Evolutionary conservation across 2,797 vertebrate genomes (phyloP).

Genomic region (Melanotaenia maccullochi): DNA sequence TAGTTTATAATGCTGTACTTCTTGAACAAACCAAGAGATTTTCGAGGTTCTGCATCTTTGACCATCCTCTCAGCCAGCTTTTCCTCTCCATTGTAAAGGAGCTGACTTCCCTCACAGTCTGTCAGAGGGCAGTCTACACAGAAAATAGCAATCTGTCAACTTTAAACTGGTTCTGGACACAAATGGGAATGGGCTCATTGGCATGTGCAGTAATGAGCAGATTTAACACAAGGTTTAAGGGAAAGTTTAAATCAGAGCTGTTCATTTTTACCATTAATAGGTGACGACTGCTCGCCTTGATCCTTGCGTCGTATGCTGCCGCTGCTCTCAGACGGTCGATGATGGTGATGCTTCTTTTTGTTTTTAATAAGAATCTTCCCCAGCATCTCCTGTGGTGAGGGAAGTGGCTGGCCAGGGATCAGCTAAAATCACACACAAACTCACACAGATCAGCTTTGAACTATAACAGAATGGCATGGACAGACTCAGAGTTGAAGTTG

Average conservation of each 20-base stretch:
- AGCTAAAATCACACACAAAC: slow-evolving; percentile 73
- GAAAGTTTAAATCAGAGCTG: not conserved
- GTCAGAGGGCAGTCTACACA: slow-evolving; percentile 76
- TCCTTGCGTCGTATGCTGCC: slow-evolving; percentile 83
- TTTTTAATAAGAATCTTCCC: slow-evolving; percentile 94
- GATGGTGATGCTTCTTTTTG: slow-evolving; percentile 83
- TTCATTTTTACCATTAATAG: slow-evolving; percentile 72
- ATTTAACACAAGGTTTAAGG: not conserved
- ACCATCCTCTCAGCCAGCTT: slow-evolving; percentile 76
- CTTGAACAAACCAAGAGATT: slow-evolving; percentile 85
- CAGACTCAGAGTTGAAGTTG: not conserved
- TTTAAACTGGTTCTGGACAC: not conserved
- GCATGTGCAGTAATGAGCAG: not conserved
- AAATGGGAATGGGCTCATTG: not conserved
- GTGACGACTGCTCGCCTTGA: slow-evolving; percentile 75
- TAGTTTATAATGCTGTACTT: not conserved
- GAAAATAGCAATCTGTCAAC: slow-evolving; percentile 1
- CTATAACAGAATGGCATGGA: not conserved
- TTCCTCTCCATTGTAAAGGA: slow-evolving; percentile 87
- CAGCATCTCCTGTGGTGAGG: slow-evolving; percentile 88
- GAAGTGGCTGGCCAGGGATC: slow-evolving; percentile 80
- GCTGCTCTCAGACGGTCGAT: slow-evolving; percentile 63
- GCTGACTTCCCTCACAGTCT: slow-evolving; percentile 70
- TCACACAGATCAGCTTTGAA: not conserved
- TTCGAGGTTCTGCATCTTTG: slow-evolving; percentile 83